phyloP scores from a whole-genome alignment of 2,888 invertebrate species.

The Griposia aprilina region DNA sequence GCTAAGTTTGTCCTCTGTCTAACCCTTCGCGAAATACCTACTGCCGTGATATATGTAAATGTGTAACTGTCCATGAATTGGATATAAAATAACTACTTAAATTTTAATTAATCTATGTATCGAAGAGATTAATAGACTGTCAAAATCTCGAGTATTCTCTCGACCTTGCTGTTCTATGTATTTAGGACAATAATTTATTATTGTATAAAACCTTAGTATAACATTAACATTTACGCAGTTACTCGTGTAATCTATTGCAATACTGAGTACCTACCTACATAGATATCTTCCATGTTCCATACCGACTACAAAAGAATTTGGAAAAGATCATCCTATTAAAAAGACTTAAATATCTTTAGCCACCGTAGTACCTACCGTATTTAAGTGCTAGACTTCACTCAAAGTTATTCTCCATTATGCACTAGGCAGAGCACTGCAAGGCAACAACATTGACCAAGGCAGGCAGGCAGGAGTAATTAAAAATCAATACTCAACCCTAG shows the following conservation, averaged over 20 bases:
- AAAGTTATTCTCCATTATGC: neutral
- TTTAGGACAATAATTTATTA: slow-evolving; percentile 18
- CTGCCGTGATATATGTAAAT: neutral
- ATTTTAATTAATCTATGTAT: neutral
- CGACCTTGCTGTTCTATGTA: slow-evolving; percentile 14
- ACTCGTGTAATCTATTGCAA: slow-evolving; percentile 6
- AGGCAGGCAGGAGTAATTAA: slow-evolving; percentile 6
- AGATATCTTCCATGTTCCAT: neutral
- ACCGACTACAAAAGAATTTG: neutral
- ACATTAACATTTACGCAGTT: neutral
- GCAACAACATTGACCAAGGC: neutral
- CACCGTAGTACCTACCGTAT: neutral
- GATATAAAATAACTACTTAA: no score
- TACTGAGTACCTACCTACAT: neutral
- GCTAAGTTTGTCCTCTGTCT: no score
- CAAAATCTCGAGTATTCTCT: slow-evolving; percentile 7
- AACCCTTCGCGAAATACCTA: neutral
- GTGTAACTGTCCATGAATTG: neutral
- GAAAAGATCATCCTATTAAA: neutral
- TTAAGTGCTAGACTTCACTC: neutral
- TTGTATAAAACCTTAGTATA: no score
- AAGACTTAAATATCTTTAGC: neutral
- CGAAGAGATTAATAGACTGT: slow-evolving; percentile 8
- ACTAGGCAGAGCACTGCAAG: neutral
- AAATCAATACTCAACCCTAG: slow-evolving; percentile 15